Base-by-base conservation (phyloP, 1,140 invertebrate species). In the Pseudomyrmex cubaensis region DNA sequence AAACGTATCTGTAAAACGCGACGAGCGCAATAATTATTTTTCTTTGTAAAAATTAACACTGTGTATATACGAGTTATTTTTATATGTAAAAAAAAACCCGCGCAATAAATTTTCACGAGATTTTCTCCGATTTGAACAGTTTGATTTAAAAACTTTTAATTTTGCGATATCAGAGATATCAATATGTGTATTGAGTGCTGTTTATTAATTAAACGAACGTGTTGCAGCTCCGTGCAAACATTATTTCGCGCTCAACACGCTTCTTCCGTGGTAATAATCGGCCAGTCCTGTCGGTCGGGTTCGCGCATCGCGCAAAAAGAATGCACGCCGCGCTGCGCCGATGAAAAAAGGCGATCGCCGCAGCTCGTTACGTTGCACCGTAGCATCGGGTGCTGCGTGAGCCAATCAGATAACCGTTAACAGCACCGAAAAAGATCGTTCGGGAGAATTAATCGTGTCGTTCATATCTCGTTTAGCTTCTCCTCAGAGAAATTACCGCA, bases 391-490 rank as follows among this genome's bases (percentile, higher is more conserved):
- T 76, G 56, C 82, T 83, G 73, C 75, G 74, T 73, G 86, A 86
- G 59, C 62, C 86, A 87, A 87, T 87, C 86, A 87, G 85, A 86
- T 64, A 74, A 72, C 82, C 86, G 86, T 86, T 87, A 87, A 87
- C 86, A 87, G 86, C 80, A 67, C 86, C 85, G 78, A 87, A 86
- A 87, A 87, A 87, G 86, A 87, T 87, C 86, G 86, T 87, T 77
- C 73, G 85, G 73, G 69, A 70, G 78, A 82, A 74, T 82, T 82
- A 74, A 82, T 82, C 78, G 78, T 80, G 76, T 80, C 76, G 76
- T 80, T 80, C 76, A 72, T 80, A 80, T 80, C 76, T 80, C 76
- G 76, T 80, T 80, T 80, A 80, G 76, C 76, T 72, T 80, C 76
- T 78, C 76, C 56, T 57, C 66, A 50, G 76, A 80, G 76, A 80